Evolutionary conservation across 2,888 invertebrate species (phyloP), one percentile per base, ranked within the genome.

Genomic region (Acleris holmiana): DNA sequence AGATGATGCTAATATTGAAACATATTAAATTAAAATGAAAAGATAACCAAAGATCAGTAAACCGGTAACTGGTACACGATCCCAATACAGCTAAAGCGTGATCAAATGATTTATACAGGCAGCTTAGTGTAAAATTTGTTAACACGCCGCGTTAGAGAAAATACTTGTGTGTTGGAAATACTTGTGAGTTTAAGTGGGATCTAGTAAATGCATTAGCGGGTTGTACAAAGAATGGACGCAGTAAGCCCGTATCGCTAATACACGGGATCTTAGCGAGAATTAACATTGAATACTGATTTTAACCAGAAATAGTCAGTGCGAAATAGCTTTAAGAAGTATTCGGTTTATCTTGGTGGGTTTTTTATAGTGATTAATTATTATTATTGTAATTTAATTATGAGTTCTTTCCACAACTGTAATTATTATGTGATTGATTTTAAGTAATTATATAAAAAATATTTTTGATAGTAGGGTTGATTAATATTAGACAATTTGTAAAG

Each of bases 171-270:
- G 47, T 19, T 19, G 58, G 53, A 48, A 64, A 64, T 64, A 64
- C 58, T 54, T 29, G 58, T 19, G 47, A 17, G 29, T 48, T 58
- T 64, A 48, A 59, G 25, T 58, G 57, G 25, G 64, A 64, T 64
- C 64, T 18, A 48, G 64, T 64, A 64, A 64, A 64, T 29, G 64
- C 64, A 64, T 64, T 64, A 64, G 64, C 15, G 64, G 53, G 41
- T 53, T 58, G 47, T 59, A 40, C 46, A 59, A 48, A 53, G 53
- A 29, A 59, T 59, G 25, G n/a, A 17, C 53, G n/a, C 54, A 55
- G 48, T 55, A 48, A 2, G 40, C 19, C 8, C 4, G 23, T 7
- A 47, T 7, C 10, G 40, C 23, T 49, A 40, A n/a, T 40, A n/a
- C 44, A 44, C 44, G 41, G 44, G 44, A 55, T 55, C 17, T 41